phyloP scores from a whole-genome alignment of 2,888 invertebrate species.

The Ichneumon xanthorius region DNA sequence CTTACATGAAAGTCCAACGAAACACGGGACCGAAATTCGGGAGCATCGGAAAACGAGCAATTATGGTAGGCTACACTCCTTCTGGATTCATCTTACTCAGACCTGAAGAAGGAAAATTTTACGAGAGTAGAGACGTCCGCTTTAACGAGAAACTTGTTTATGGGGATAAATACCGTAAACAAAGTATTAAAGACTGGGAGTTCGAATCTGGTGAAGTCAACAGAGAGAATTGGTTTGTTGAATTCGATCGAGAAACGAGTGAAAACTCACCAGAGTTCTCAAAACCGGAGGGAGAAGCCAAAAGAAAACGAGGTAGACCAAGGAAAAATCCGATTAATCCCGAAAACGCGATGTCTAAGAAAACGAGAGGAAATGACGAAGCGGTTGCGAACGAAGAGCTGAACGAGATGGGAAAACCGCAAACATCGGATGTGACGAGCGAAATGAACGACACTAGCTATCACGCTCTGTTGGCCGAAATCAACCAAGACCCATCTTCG shows the following conservation, averaged over 20 bases:
- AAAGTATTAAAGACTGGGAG: slow-evolving; percentile 50
- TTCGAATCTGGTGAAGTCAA: neutral
- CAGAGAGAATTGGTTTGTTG: slow-evolving; percentile 23
- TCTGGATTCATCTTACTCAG: slow-evolving; percentile 52
- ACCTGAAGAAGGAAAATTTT: slow-evolving; percentile 66
- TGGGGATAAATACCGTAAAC: slow-evolving; percentile 54
- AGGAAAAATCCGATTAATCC: slow-evolving; percentile 45
- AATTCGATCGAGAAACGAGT: neutral
- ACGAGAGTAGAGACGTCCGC: slow-evolving; percentile 58
- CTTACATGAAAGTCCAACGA: slow-evolving; percentile 44
- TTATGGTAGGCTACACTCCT: slow-evolving; percentile 58
- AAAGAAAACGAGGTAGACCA: slow-evolving; percentile 51
- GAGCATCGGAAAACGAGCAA: slow-evolving; percentile 26
- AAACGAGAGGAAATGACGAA: slow-evolving; percentile 43
- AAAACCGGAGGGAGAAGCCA: slow-evolving; percentile 40
- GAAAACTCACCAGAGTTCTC: slow-evolving; percentile 6
- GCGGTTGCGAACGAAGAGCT: slow-evolving; percentile 47
- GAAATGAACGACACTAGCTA: slow-evolving; percentile 23
- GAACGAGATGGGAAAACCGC: slow-evolving; percentile 56
- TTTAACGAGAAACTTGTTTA: slow-evolving; percentile 66
- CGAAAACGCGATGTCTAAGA: slow-evolving; percentile 49
- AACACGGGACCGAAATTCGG: slow-evolving; percentile 61
- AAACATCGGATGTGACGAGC: slow-evolving; percentile 51
- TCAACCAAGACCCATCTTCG: slow-evolving; percentile 54
- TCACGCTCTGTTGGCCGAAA: slow-evolving; percentile 56